These are phyloP conservation scores for Watsonalla binaria DNA, from an alignment of 2,888 invertebrate species.

Conservation along the genomic window DNA sequence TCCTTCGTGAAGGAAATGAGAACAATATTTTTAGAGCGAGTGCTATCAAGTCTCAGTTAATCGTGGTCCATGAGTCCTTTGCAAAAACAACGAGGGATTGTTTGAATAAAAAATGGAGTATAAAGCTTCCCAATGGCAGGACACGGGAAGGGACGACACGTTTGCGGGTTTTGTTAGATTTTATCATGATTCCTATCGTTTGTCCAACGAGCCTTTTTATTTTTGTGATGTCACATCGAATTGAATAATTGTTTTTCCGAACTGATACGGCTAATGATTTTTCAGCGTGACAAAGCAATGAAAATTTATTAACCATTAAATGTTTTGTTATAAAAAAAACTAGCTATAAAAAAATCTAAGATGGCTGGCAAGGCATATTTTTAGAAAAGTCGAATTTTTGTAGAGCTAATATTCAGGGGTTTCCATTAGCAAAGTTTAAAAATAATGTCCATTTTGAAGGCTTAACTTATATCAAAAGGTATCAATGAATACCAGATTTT, in stretches of 20 bases:
- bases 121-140: background rate
- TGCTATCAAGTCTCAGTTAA: constrained; percentile 36
- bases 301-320: too few relatives aligned
- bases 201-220: background rate
- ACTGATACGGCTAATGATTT: too few relatives aligned
- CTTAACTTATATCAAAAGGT: too few relatives aligned
- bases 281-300: too few relatives aligned
- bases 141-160: background rate
- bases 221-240: background rate
- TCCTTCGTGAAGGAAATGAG: constrained; percentile 34
- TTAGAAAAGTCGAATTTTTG: too few relatives aligned
- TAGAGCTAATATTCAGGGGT: too few relatives aligned
- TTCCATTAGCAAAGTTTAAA: too few relatives aligned
- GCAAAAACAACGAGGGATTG: constrained; percentile 29
- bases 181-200: constrained; percentile 2
- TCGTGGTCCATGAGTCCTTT: constrained; percentile 28
- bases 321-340: too few relatives aligned
- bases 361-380: too few relatives aligned
- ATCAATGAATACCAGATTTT: too few relatives aligned
- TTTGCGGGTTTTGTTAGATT: constrained; percentile 3
- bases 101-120: constrained; percentile 23
- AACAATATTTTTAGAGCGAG: constrained; percentile 31
- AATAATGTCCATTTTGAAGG: too few relatives aligned
- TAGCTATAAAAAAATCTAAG: too few relatives aligned
- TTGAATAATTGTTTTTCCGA: background rate